Base-by-base conservation (phyloP, 1,140 invertebrate genomes). In the Ditylenchus dipsaci region DNA sequence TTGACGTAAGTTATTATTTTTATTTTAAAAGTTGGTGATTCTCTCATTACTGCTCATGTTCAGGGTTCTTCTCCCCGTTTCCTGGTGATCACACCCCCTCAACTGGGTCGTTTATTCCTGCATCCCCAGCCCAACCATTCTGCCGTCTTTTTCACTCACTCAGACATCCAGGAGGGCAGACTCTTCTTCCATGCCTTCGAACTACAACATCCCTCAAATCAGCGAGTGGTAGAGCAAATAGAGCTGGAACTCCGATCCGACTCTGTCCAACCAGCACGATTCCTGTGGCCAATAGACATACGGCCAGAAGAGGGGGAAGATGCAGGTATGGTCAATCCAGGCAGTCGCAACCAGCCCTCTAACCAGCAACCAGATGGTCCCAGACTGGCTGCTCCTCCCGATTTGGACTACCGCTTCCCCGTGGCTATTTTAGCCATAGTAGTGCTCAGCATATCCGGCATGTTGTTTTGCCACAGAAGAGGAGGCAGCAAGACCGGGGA, bases 101-200 rank as follows among this genome's bases (percentile, higher is more conserved):
- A 47, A 30, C 61, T 68, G 23, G 79, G 79, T 42, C 72, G 76
- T 5, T 66, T 78, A 42, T 80, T 81, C 65, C 45, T 76, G n/a
- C 66, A 75, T 56, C 71, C 78, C 3, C 53, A 81, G n/a, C 49
- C 69, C 23, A 78, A 78, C 57, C 53, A 68, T 57, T 72, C 78
- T n/a, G 63, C 69, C 13, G 62, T 70, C 17, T 83, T 83, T 53
- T 81, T 81, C 63, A 83, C 79, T 1, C 74, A 73, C 58, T 57
- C 74, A n/a, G 73, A 81, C 57, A 71, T 81, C 23, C 30, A 63
- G 11, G 57, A 79, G 15, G 76, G 78, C 13, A 33, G 71, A 43
- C 53, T 78, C 15, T 78, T 78, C 29, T 81, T 69, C 57, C 69
- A 81, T 45, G 61, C 78, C 1, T 78, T 73, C 56, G 58, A 78